phyloP scores from a whole-genome alignment of 2,888 invertebrate genomes.

The Hecatera dysodea region DNA sequence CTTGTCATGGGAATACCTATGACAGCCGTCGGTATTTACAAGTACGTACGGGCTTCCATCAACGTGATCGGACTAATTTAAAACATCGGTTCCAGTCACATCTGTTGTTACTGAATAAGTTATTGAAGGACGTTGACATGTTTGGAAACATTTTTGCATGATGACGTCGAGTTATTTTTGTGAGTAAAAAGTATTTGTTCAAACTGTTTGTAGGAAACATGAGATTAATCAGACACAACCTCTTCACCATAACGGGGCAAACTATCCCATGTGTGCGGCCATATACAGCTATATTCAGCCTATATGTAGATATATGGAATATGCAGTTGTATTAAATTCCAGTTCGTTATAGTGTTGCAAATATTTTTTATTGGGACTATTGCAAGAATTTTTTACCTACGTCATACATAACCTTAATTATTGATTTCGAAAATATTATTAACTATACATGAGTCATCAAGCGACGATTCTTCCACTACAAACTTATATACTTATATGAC shows the following conservation, averaged over 20 bases:
- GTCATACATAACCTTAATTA: not conserved
- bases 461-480: no score
- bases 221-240: no score
- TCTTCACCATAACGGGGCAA: no score
- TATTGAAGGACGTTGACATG: not conserved
- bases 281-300: no score
- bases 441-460: not conserved
- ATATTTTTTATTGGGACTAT: not conserved
- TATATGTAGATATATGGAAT: no score
- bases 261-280: no score
- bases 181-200: no score
- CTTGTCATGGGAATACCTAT: constrained; percentile 15
- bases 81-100: not conserved
- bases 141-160: not conserved
- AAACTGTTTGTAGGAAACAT: no score
- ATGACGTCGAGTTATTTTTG: no score
- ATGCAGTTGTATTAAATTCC: no score
- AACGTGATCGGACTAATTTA: constrained; percentile 13
- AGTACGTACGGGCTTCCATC: not conserved
- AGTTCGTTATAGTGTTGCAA: no score
- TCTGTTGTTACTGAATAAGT: not conserved
- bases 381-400: not conserved
- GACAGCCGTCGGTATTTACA: constrained; percentile 10
- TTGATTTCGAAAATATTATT: not conserved
- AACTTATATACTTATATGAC: constrained; percentile 15